Evolutionary conservation across 2,888 invertebrate species (phyloP), one percentile per base, ranked within the genome.

Genomic region (Megamerina dolium): DNA sequence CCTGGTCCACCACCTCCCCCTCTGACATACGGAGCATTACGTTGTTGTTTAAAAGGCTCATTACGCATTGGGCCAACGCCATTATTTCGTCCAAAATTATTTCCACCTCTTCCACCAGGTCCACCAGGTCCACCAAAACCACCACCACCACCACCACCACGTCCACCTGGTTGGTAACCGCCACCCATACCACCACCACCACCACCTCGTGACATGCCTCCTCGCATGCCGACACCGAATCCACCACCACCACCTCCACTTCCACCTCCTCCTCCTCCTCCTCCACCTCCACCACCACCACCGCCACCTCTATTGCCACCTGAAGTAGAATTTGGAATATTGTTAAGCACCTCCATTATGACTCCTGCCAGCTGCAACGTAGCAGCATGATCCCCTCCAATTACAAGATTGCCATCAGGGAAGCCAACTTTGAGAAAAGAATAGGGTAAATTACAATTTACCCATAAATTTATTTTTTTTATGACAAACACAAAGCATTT

Each of bases 61-160:
- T 50, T 62, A 2, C 66, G 47, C 31, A 61, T 53, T 6, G 63
- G 62, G 9, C 64, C 63, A 23, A 48, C 55, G 13, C 59, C 57
- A n/a, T n/a, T n/a, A n/a, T n/a, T n/a, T 38, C 54, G 56, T 10
- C 59, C 58, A 27, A 52, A 59, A 31, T 57, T 57, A 33, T 55
- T 51, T 1, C 51, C 51, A 2, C 52, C 46, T 13, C 41, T 23
- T 10, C 27, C 50, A 10, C 49, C 43, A 20, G 45, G 43, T 12
- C 48, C 51, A 6, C 54, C 51, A 29, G 38, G 40, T 18, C 39
- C 43, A 12, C 52, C 52, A n/a, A n/a, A n/a, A 12, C 44, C 37
- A n/a, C 46, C 45, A 21, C 52, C 39, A 12, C 53, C 53, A 16
- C 52, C 48, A 30, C 41, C 47, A 2, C 37, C 38, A 18, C 37